Base-by-base conservation (phyloP, 2,797 vertebrate genomes). In the Columba guinea region DNA sequence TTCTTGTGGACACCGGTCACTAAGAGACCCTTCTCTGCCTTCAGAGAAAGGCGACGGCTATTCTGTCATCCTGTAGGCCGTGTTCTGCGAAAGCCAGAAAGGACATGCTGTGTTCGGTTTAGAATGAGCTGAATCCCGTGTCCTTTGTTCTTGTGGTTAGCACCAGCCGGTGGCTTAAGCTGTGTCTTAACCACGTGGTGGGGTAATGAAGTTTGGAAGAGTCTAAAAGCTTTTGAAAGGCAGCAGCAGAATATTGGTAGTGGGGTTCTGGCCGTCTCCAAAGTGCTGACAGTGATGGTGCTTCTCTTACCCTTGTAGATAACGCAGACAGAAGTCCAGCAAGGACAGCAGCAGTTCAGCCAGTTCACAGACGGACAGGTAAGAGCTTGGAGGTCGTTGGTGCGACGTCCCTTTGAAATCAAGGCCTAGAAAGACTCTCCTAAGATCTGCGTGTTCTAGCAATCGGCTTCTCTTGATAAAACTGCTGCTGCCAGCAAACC, bases 351-450 rank as follows among this genome's bases (percentile, higher is more conserved):
- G 97, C 99, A 99, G 85, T 99, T 99, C 98, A 98, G 99, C 98
- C 99, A 99, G 98, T 99, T 99, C 97, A 99, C 99, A 49, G 99
- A 99, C 7, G 99, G 99, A 92, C 99, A 99, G 99, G 99, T 99
- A 98, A 94, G 97, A 32, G 0, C 34, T 27, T 22, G 32, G 62
- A 7, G 34, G 0, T 30, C 1, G 2, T 6, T 28, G 58, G 24
- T 19, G 37, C 60, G 10, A 1, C 13, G 0, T 11, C 28, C 27
- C 15, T 44, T 11, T 4, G 51, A 30, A 73, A 34, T n/a, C 59
- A 2, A 3, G 24, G 87, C 28, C 3, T 59, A 6, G 24, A 12
- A 49, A 53, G 20, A 3, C 9, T 11, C 1, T 18, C 11, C 15
- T 15, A 7, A 8, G 28, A 22, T 9, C 23, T 49, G 22, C 20